Evolutionary conservation across 2,888 invertebrate species (phyloP), one percentile per base, ranked within the genome.

Genomic region (Chloromyia formosa): DNA sequence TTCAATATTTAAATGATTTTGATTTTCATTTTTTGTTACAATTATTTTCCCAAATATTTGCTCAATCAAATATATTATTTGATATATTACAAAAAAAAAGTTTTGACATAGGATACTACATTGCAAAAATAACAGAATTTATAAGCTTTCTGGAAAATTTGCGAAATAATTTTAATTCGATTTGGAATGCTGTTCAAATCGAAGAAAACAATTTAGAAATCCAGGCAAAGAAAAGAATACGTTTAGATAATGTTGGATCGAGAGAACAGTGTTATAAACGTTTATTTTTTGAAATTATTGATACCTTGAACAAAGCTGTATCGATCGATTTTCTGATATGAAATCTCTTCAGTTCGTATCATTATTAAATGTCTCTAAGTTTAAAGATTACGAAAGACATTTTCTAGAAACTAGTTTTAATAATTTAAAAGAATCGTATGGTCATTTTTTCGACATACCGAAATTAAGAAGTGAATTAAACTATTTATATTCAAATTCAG

Each of bases 391-490:
- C 7, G 7, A 35, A n/a, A n/a, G n/a, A n/a, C n/a, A n/a, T n/a
- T n/a, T n/a, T n/a, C n/a, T n/a, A n/a, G n/a, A n/a, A n/a, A n/a
- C n/a, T 35, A 7, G 2, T 35, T 35, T 35, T 7, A 35, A 2
- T 35, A 35, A 35, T 4, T 35, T 35, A 35, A 35, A 7, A 7
- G 27, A 35, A 4, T 4, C 27, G 7, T 35, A 35, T 35, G 27
- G 27, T 35, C 27, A 7, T 1, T n/a, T 53, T 16, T 69, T 69
- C 14, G 69, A 69, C 10, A 1, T 53, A 2, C 1, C 23, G 1
- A 69, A 69, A 69, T 16, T 69, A 10, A 69, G 23, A 45, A 69
- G 23, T n/a, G 14, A 69, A 16, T 53, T 69, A 1, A 7, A 18
- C 1, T 22, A 27, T 22, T 20, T 61, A 27, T 61, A 53, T 14